Evolutionary conservation across 2,888 invertebrate genomes (phyloP), one percentile per base, ranked within the genome.

Genomic region (Hypselothyrea guttata): DNA sequence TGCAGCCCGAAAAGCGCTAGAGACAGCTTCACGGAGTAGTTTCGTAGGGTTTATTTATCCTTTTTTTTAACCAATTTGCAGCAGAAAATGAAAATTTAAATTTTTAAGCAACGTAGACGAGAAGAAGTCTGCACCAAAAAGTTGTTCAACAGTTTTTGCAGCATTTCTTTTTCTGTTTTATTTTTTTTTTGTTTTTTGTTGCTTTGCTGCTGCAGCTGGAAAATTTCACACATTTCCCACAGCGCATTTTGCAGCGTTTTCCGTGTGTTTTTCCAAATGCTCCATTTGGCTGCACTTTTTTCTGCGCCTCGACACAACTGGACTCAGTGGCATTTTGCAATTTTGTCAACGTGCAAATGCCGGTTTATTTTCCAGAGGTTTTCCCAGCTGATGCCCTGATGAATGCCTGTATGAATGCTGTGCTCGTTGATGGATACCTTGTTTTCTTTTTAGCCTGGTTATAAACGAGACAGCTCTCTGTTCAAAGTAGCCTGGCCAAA

Each of bases 61-160:
- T n/a, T n/a, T n/a, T n/a, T n/a, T n/a, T n/a, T n/a, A n/a, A 44
- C 44, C 82, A 86, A 86, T 86, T 76, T 84, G 71, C 82, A 52
- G 62, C 71, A 69, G 73, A 66, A 82, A 82, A 82, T 82, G 81
- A 84, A 82, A 84, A 86, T 82, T 86, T 82, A 86, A 82, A 86
- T 82, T 82, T 82, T 82, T 86, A 86, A 82, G 79, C 78, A 82
- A 84, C 77, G 64, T 65, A 60, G 56, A 57, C 71, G 69, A 12
- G n/a, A 34, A 8, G 74, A 54, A 53, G 55, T 42, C 58, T 61
- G 53, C 22, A 4, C 66, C 75, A 41, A 84, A 78, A 84, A 78
- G 78, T 78, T 82, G 68, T 46, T 60, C 59, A 52, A 70, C 56
- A 62, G 33, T 28, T 30, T 33, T 9, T 12, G 51, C n/a, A n/a